Percentiles rank a stretch among this genome's conserved stretches.
phyloP scores from a whole-genome alignment of 2,113 vertebrate species.

The Sarotherodon lohbergeri region DNA sequence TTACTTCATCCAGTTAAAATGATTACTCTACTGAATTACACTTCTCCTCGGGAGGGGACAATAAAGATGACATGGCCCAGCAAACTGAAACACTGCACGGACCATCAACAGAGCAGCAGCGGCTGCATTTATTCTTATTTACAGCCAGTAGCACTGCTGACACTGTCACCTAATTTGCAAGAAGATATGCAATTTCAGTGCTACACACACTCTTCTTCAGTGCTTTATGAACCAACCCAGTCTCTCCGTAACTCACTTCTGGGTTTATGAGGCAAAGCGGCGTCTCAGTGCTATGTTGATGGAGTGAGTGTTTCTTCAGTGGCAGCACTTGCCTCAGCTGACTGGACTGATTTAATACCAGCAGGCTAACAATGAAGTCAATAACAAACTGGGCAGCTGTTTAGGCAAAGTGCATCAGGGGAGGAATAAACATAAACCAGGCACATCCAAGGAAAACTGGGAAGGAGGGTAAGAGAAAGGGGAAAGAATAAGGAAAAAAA shows the following conservation, averaged over 20 bases:
- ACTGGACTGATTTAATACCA: conserved; percentile 17
- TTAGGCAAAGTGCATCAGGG: neutral
- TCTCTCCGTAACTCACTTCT: neutral
- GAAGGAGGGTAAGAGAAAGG: neutral
- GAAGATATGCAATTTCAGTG: neutral
- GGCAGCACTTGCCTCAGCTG: neutral
- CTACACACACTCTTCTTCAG: neutral
- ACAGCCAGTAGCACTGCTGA: neutral
- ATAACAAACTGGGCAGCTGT: neutral
- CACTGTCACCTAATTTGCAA: conserved; percentile 3
- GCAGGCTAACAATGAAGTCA: neutral
- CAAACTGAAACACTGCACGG: neutral
- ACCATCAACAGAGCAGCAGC: neutral
- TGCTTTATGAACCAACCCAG: neutral
- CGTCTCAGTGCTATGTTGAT: conserved; percentile 5
- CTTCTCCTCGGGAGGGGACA: neutral
- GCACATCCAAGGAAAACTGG: neutral
- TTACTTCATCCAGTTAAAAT: neutral
- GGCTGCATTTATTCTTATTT: conserved; percentile 7
- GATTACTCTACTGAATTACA: neutral
- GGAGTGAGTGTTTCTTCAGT: conserved; percentile 19
- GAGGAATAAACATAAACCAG: neutral
- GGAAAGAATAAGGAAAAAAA: neutral
- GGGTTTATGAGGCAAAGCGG: conserved; percentile 42
- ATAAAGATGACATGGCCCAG: neutral